These are phyloP conservation scores for Heliornis fulica DNA, from an alignment of 2,113 vertebrate genomes.

Conservation along the genomic window DNA sequence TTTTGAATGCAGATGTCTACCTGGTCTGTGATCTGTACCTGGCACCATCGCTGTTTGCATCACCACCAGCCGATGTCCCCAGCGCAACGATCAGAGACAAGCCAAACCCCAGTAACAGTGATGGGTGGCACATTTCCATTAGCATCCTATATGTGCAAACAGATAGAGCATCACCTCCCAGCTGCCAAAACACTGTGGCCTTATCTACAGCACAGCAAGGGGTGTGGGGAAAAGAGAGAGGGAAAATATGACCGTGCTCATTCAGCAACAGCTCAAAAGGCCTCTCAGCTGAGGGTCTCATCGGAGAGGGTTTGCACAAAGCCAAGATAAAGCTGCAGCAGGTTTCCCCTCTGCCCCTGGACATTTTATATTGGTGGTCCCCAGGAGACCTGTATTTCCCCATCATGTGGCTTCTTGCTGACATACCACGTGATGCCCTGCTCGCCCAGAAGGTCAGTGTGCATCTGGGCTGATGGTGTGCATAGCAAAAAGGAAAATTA, in stretches of 20 bases:
- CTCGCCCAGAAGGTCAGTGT: background rate
- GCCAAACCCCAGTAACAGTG: background rate
- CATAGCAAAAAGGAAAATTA: constrained; percentile 13
- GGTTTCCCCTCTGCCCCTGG: background rate
- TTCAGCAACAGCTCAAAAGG: background rate
- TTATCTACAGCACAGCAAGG: constrained; percentile 11
- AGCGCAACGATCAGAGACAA: background rate
- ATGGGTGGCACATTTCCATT: background rate
- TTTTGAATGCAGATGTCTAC: background rate
- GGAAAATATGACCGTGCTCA: background rate
- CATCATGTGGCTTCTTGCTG: background rate
- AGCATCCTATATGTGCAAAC: background rate
- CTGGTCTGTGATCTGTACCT: background rate
- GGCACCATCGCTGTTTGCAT: rapidly evolving
- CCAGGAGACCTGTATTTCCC: constrained; percentile 7
- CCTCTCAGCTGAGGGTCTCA: background rate
- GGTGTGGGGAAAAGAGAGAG: background rate
- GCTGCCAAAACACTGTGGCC: constrained; percentile 42
- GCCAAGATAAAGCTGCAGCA: background rate
- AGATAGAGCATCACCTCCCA: constrained; percentile 15
- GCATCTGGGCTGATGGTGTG: background rate
- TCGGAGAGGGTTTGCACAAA: background rate
- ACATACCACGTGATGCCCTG: background rate
- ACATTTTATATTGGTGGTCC: background rate
- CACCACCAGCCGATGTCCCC: background rate